A percentile compares a stretch with the other conserved stretches of the same genome.
Evolutionary conservation across 1,140 invertebrate genomes (phyloP).

Genomic region (Ephestia elutella): DNA sequence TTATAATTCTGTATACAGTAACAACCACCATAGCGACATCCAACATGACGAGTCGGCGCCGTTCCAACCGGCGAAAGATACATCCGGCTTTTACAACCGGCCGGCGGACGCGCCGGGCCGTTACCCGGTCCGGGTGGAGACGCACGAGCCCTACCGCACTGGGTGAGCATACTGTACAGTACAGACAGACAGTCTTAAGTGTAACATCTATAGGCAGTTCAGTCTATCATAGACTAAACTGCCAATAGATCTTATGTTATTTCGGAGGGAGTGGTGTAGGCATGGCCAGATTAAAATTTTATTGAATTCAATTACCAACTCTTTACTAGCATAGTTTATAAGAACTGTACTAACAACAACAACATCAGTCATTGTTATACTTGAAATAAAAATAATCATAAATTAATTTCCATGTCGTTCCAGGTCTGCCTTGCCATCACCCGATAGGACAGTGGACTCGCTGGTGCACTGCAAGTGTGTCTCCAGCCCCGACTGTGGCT

Average conservation of each 20-base stretch:
- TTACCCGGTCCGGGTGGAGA: slow-evolving; percentile 36
- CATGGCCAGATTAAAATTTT: too few relatives aligned
- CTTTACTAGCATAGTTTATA: too few relatives aligned
- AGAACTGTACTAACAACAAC: too few relatives aligned
- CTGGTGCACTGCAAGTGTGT: slow-evolving; percentile 52
- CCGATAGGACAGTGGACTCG: slow-evolving; percentile 44
- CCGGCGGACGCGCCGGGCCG: slow-evolving; percentile 36
- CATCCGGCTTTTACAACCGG: slow-evolving; percentile 54
- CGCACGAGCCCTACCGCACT: slow-evolving; percentile 16
- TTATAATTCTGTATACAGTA: too few relatives aligned
- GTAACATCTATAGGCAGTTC: too few relatives aligned
- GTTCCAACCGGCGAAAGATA: slow-evolving; percentile 37
- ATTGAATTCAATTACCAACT: too few relatives aligned
- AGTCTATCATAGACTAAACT: too few relatives aligned
- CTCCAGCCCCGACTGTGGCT: slow-evolving; percentile 35
- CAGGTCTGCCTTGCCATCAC: slow-evolving; percentile 24
- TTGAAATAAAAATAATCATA: too few relatives aligned
- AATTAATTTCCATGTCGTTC: slow-evolving; percentile 19
- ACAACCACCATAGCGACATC: slow-evolving; percentile 2
- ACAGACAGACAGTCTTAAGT: too few relatives aligned
- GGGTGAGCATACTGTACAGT: background rate
- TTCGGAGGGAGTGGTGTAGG: too few relatives aligned
- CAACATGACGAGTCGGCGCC: slow-evolving; percentile 36
- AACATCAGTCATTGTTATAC: too few relatives aligned
- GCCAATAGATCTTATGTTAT: too few relatives aligned